These are phyloP conservation scores for Sandelia bainsii DNA, from an alignment of 2,797 vertebrate species.

Conservation along the genomic window DNA sequence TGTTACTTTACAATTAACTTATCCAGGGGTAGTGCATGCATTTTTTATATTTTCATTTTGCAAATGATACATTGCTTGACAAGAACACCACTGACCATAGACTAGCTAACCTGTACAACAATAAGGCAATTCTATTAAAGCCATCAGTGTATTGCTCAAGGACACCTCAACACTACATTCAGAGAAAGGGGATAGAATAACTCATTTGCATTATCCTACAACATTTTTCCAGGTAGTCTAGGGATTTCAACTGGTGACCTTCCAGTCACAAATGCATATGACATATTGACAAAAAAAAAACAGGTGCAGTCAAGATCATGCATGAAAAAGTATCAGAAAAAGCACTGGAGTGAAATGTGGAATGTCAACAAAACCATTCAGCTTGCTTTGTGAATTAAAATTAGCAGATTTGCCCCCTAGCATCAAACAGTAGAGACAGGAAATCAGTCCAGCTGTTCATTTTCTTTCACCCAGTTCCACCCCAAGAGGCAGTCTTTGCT, in stretches of 20 bases:
- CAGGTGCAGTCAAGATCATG: not conserved
- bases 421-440: slow-evolving; percentile 43
- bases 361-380: slow-evolving; percentile 40
- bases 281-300: slow-evolving; percentile 24
- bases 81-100: no score
- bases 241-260: slow-evolving; percentile 44
- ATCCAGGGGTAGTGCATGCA: no score
- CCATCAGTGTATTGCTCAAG: slow-evolving; percentile 22
- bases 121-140: not conserved
- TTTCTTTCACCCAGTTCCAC: slow-evolving; percentile 44
- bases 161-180: slow-evolving; percentile 15
- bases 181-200: not conserved
- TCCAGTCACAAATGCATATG: slow-evolving; percentile 25
- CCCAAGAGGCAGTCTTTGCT: slow-evolving; percentile 46
- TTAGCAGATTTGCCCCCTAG: slow-evolving; percentile 46
- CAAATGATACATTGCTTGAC: not conserved
- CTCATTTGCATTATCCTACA: slow-evolving; percentile 31
- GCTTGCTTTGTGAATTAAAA: slow-evolving; percentile 41
- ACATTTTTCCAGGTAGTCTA: slow-evolving; percentile 9
- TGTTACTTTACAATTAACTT: no score
- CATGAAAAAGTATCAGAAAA: not conserved
- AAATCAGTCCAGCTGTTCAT: slow-evolving; percentile 66
- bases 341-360: slow-evolving; percentile 19
- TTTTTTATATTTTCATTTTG: slow-evolving; percentile 9
- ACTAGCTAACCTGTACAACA: no score